These are phyloP conservation scores for Blastobasis lacticolella DNA, from an alignment of 2,888 invertebrate genomes.

Conservation along the genomic window DNA sequence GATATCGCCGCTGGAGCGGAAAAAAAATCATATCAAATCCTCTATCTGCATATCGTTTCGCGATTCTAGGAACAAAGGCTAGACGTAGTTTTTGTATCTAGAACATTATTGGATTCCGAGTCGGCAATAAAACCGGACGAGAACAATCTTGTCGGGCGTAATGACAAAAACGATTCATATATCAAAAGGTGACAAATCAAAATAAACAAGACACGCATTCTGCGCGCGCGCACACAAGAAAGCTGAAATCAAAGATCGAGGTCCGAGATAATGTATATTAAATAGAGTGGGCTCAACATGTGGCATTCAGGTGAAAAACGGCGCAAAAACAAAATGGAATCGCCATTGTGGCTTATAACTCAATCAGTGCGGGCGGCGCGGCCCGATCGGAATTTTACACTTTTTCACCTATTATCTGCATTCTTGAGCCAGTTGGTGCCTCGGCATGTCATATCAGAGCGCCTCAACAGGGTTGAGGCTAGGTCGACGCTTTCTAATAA, in stretches of 20 bases:
- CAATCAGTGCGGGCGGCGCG: conserved; percentile 53
- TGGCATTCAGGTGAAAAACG: conserved; percentile 65
- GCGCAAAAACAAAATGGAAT: conserved; percentile 63
- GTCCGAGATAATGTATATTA: conserved; percentile 60
- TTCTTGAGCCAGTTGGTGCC: conserved; percentile 29
- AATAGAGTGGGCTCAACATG: conserved; percentile 45
- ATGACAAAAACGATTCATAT: conserved; percentile 60
- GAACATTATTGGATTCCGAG: conserved; percentile 1
- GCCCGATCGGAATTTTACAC: conserved; percentile 62
- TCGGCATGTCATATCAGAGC: conserved; percentile 42
- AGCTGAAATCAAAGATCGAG: conserved; percentile 51
- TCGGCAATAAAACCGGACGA: too few relatives aligned
- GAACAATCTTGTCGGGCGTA: conserved; percentile 17
- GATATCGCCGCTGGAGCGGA: not conserved
- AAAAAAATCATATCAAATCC: too few relatives aligned
- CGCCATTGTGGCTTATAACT: conserved; percentile 71
- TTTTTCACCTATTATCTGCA: conserved; percentile 61
- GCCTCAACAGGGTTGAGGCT: conserved; percentile 12
- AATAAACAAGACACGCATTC: conserved; percentile 65
- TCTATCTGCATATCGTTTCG: not conserved
- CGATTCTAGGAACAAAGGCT: not conserved
- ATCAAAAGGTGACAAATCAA: conserved; percentile 66
- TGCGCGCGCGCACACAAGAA: conserved; percentile 40
- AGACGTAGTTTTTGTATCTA: not conserved
- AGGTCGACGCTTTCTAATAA: too few relatives aligned